Base-by-base conservation (phyloP, 2,113 vertebrate species). In the Thalassarche chlororhynchos region DNA sequence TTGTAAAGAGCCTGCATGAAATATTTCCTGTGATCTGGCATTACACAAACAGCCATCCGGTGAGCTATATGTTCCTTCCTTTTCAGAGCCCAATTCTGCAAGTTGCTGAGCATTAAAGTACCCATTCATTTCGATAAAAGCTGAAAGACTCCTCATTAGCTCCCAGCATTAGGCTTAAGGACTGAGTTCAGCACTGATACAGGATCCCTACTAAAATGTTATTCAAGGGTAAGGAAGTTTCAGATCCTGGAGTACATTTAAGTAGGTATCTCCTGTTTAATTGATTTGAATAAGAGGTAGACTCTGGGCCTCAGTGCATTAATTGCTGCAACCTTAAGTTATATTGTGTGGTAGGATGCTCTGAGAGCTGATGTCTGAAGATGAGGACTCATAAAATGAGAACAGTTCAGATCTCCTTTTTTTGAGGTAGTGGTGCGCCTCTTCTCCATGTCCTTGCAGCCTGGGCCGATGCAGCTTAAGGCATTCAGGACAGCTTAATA, bases 21-120 rank as follows among this genome's bases (percentile, higher is more conserved):
- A 84, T 91, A 51, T 71, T 91, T 96, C 89, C 65, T 92, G 69
- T 82, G 77, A 87, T 90, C 85, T 92, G 62, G 52, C 58, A 44
- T 68, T 92, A 60, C 51, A 82, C 60, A 86, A 84, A 75, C 79
- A 89, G 71, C 47, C 47, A 90, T 90, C 60, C 65, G 0, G 79
- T 84, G 60, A 96, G 46, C 55, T 96, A 0, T 31, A 64, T 17
- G 14, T 92, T 89, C 64, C 32, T 90, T 94, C 80, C 34, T 84
- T 92, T 90, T 60, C 76, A 89, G 51, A 89, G n/a, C 38, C 19
- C 51, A 54, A 2, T 92, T 64, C 86, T 49, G 69, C 51, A 81
- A 71, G 57, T 14, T 75, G 72, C 83, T 95, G 64, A 89, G 32
- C 60, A 47, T 40, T 77, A 44, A 44, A 84, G 52, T 36, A 71